phyloP scores from a whole-genome alignment of 2,888 invertebrate species.

The Agrotis segetum region DNA sequence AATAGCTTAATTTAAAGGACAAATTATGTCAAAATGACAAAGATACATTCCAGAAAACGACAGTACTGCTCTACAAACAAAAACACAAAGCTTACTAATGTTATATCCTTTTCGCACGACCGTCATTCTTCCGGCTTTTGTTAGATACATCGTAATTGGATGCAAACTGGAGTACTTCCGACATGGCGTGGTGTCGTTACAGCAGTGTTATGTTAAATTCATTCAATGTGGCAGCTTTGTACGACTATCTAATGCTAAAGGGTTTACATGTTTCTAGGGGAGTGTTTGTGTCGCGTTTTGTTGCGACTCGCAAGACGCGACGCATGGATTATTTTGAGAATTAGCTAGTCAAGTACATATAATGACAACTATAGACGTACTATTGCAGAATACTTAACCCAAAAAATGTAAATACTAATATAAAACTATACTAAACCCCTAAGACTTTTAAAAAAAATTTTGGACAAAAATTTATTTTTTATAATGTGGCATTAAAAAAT shows the following conservation, averaged over 20 bases:
- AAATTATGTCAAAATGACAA: neutral
- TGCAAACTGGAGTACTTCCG: conserved; percentile 67
- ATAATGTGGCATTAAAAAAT: too few species aligned
- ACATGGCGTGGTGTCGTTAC: conserved; percentile 70
- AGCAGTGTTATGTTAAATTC: conserved; percentile 74
- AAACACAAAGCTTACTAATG: conserved; percentile 55
- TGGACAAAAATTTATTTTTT: too few species aligned
- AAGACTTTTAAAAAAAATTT: too few species aligned
- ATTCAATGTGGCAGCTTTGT: conserved; percentile 63
- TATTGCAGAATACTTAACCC: too few species aligned
- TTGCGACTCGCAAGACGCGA: conserved; percentile 1
- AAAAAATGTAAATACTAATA: too few species aligned
- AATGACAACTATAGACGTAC: too few species aligned
- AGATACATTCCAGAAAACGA: conserved; percentile 17
- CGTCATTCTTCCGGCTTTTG: conserved; percentile 64
- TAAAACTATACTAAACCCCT: too few species aligned
- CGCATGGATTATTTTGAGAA: too few species aligned
- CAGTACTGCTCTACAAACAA: conserved; percentile 16
- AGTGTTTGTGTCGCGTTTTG: conserved; percentile 13
- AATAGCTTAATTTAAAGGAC: neutral
- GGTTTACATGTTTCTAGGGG: conserved; percentile 14
- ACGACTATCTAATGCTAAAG: conserved; percentile 12
- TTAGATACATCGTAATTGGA: conserved; percentile 71
- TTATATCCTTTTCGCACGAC: conserved; percentile 46
- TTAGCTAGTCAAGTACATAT: too few species aligned